Evolutionary conservation across 2,113 vertebrate genomes (phyloP).

Genomic region (Paratilapia polleni): DNA sequence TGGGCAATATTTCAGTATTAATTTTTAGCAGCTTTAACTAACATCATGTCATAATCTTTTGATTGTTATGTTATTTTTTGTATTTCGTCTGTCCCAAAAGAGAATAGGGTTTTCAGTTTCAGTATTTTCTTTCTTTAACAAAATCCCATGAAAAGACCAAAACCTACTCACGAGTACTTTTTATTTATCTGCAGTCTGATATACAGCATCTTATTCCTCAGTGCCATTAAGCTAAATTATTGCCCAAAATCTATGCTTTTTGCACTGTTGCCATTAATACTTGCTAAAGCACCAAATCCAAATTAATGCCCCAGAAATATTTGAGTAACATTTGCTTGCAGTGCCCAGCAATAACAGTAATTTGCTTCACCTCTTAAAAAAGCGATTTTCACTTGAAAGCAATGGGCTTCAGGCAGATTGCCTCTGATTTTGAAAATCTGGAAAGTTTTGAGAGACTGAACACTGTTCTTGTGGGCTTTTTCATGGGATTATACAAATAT

Average conservation of each 20-base stretch:
- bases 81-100: not conserved
- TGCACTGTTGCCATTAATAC: not conserved
- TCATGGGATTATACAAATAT: not conserved
- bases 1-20: not conserved
- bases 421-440: not conserved
- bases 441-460: not conserved
- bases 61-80: not conserved
- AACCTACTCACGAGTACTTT: not conserved
- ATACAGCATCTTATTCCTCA: not conserved
- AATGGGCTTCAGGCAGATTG: not conserved
- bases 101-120: not conserved
- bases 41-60: not conserved
- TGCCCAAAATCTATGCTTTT: not conserved
- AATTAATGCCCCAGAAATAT: not conserved
- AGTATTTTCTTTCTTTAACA: not conserved
- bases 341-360: not conserved
- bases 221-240: not conserved
- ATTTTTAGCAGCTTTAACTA: constrained; percentile 10
- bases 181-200: not conserved
- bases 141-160: constrained; percentile 13
- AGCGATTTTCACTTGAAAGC: too few species aligned
- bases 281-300: not conserved
- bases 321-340: not conserved
- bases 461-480: not conserved
- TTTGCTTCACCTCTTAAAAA: not conserved